phyloP scores from a whole-genome alignment of 2,888 invertebrate species.

The Sialis fuliginosa region DNA sequence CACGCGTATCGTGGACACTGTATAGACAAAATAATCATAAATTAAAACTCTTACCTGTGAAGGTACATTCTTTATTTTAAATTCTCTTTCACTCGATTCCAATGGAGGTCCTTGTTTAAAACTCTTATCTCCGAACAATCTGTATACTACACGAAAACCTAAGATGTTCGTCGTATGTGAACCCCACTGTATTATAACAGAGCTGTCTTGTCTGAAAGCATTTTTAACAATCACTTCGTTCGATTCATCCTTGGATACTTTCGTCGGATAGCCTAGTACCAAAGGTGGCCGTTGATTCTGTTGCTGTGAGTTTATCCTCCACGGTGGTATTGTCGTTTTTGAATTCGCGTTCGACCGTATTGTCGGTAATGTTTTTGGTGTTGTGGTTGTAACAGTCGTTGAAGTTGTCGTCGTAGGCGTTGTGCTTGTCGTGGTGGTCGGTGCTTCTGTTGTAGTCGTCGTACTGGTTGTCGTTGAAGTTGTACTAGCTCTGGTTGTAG shows the following conservation, averaged over 20 bases:
- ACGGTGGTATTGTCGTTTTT: conserved; percentile 16
- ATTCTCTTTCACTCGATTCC: conserved; percentile 77
- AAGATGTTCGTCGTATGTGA: conserved; percentile 72
- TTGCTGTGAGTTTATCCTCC: conserved; percentile 19
- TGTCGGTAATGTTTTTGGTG: conserved; percentile 9
- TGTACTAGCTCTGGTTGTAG: conserved; percentile 17
- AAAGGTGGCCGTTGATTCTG: conserved; percentile 47
- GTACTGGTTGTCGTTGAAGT: conserved; percentile 15
- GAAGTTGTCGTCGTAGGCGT: conserved; percentile 15
- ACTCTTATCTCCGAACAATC: conserved; percentile 74
- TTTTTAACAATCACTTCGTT: conserved; percentile 73
- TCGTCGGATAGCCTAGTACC: conserved; percentile 49
- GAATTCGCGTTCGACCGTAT: no score
- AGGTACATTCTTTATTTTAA: conserved; percentile 84
- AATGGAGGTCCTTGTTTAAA: conserved; percentile 83
- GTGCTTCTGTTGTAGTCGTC: conserved; percentile 16
- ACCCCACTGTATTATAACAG: conserved; percentile 84
- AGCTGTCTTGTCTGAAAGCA: conserved; percentile 68
- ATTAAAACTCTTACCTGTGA: conserved; percentile 43
- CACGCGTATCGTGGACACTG: no score
- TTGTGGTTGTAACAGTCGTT: conserved; percentile 4
- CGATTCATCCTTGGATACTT: conserved; percentile 37
- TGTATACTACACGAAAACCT: conserved; percentile 78
- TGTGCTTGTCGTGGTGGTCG: conserved; percentile 20
- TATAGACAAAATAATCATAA: not conserved